These are phyloP conservation scores for Festucalex cinctus DNA, from an alignment of 2,113 vertebrate genomes.

Conservation along the genomic window DNA sequence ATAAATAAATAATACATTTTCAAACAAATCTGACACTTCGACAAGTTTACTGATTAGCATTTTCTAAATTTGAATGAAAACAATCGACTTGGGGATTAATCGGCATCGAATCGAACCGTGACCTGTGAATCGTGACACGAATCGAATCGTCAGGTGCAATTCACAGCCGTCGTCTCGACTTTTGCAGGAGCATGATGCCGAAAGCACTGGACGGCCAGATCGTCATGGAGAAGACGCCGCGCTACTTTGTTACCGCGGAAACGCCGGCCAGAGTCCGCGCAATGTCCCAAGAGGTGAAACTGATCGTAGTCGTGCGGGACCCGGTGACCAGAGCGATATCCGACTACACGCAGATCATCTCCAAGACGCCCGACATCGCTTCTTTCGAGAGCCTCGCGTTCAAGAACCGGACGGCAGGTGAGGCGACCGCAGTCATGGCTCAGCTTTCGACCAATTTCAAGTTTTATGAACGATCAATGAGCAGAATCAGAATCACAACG, in stretches of 20 bases:
- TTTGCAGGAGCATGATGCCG: slow-evolving; percentile 77
- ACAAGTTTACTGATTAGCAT: no score
- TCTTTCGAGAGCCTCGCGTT: slow-evolving; percentile 75
- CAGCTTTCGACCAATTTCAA: neutral
- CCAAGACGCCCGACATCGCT: slow-evolving; percentile 73
- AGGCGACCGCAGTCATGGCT: neutral
- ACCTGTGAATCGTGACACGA: no score
- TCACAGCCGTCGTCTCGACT: no score
- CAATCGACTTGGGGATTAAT: no score
- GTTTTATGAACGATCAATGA: no score
- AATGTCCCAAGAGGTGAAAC: slow-evolving; percentile 75
- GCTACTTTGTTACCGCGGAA: slow-evolving; percentile 77
- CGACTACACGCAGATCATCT: slow-evolving; percentile 81
- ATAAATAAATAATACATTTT: no score
- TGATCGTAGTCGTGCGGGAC: slow-evolving; percentile 78
- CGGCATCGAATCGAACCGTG: no score
- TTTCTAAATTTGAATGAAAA: no score
- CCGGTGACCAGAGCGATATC: slow-evolving; percentile 79
- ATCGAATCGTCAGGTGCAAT: no score
- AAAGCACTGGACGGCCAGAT: slow-evolving; percentile 79
- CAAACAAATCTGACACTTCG: no score
- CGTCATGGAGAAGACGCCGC: slow-evolving; percentile 80
- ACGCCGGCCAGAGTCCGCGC: slow-evolving; percentile 72
- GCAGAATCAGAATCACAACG: no score
- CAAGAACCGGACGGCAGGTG: slow-evolving; percentile 71